A percentile compares a stretch with the other conserved stretches of the same genome.
These are phyloP conservation scores for Labeo catla DNA, from an alignment of 2,113 vertebrate genomes.

Conservation along the genomic window DNA sequence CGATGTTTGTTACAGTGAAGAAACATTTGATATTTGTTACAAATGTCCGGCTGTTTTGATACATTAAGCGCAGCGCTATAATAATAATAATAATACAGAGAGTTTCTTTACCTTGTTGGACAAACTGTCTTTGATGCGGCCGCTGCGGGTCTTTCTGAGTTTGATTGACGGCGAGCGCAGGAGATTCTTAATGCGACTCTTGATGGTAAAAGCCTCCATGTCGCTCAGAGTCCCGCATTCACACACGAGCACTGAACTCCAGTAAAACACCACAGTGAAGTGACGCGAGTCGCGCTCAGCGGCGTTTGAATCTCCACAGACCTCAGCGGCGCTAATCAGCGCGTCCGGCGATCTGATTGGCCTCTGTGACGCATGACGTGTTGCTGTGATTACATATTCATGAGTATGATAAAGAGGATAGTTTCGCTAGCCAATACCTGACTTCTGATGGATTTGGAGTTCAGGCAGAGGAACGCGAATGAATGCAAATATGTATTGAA, in stretches of 20 bases:
- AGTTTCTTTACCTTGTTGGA: slow-evolving; percentile 59
- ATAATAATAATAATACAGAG: not conserved
- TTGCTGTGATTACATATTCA: not conserved
- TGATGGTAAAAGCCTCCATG: slow-evolving; percentile 68
- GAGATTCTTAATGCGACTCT: slow-evolving; percentile 69
- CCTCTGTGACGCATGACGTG: not conserved
- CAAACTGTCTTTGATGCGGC: slow-evolving; percentile 49
- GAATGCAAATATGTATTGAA: no score
- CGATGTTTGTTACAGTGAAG: not conserved
- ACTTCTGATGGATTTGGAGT: no score
- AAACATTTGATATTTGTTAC: not conserved
- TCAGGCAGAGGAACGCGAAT: no score
- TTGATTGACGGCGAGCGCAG: slow-evolving; percentile 68
- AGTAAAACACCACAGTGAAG: not conserved
- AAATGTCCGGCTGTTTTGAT: not conserved
- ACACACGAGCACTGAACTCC: not conserved
- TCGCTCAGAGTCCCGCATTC: slow-evolving; percentile 49
- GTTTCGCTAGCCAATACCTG: no score
- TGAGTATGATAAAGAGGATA: not conserved
- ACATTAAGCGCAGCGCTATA: not conserved
- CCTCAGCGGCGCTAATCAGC: not conserved
- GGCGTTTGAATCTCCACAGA: not conserved
- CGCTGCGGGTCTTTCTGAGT: slow-evolving; percentile 51
- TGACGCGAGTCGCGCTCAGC: not conserved
- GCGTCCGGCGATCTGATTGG: not conserved